Evolutionary conservation across 2,797 vertebrate genomes (phyloP).

Genomic region (Cetoscarus ocellatus): DNA sequence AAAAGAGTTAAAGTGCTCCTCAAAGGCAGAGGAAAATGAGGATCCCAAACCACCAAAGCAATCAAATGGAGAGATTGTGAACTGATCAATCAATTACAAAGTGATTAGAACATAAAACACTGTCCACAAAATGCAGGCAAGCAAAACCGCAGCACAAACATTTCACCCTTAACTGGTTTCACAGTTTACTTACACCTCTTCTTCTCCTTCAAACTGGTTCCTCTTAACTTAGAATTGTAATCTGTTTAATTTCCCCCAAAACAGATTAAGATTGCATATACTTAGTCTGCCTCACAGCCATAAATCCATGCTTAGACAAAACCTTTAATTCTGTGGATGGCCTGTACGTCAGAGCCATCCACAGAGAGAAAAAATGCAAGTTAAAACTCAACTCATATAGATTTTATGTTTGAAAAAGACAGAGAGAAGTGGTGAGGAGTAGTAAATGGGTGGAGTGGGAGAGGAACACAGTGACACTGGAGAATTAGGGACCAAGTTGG

Average conservation of each 20-base stretch:
- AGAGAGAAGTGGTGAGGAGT: background rate
- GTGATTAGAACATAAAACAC: slow-evolving; percentile 66
- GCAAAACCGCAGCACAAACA: slow-evolving; percentile 47
- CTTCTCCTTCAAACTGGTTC: slow-evolving; percentile 8
- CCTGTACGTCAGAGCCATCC: background rate
- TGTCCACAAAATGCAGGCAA: slow-evolving; percentile 51
- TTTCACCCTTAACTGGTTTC: slow-evolving; percentile 24
- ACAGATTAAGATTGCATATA: slow-evolving; percentile 33
- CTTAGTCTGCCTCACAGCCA: slow-evolving; percentile 22
- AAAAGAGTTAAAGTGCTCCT: slow-evolving; percentile 44
- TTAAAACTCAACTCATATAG: background rate
- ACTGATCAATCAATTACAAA: slow-evolving; percentile 61
- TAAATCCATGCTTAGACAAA: slow-evolving; percentile 40
- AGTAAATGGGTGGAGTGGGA: background rate
- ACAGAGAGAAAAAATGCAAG: background rate
- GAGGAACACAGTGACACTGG: background rate
- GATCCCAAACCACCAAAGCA: slow-evolving; percentile 38
- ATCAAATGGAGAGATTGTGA: slow-evolving; percentile 55
- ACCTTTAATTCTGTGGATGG: slow-evolving; percentile 23
- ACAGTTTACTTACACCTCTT: slow-evolving; percentile 12
- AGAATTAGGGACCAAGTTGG: slow-evolving; percentile 28
- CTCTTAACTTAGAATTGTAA: slow-evolving; percentile 14
- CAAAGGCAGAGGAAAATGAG: slow-evolving; percentile 36
- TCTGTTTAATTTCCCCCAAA: slow-evolving; percentile 35
- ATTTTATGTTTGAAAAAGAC: slow-evolving; percentile 11